phyloP scores from a whole-genome alignment of 2,888 invertebrate species.

The Dicyrtoma fusca region DNA sequence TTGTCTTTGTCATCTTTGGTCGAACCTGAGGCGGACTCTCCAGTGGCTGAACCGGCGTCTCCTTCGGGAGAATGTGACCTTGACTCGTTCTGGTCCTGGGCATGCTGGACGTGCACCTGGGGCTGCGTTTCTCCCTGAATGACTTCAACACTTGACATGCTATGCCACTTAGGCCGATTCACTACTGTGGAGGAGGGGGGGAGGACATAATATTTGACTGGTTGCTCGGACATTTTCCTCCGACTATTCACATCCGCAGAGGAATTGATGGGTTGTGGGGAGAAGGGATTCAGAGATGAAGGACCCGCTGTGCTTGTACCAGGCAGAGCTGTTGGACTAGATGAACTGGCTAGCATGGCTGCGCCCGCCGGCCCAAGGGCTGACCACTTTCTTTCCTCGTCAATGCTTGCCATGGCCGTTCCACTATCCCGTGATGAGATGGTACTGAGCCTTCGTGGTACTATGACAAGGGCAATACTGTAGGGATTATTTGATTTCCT shows the following conservation, averaged over 20 bases:
- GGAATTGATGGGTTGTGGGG: background rate
- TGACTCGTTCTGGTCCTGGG: conserved; percentile 27
- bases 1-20: background rate
- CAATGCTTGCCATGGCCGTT: conserved; percentile 35
- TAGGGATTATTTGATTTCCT: conserved; percentile 48
- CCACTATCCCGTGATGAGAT: conserved; percentile 38
- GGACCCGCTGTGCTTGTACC: conserved; percentile 15
- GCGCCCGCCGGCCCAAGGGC: conserved; percentile 7
- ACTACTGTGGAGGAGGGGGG: conserved; percentile 43
- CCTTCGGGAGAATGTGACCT: conserved; percentile 31
- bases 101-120: conserved; percentile 37
- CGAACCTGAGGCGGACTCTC: background rate
- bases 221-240: conserved; percentile 56
- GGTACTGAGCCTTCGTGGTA: conserved; percentile 53
- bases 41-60: conserved; percentile 18
- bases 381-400: conserved; percentile 23
- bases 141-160: conserved; percentile 50
- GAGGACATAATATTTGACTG: conserved; percentile 51
- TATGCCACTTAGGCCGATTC: conserved; percentile 53
- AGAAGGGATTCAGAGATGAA: conserved; percentile 26
- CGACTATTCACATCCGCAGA: conserved; percentile 40
- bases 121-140: conserved; percentile 33
- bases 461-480: conserved; percentile 52
- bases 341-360: conserved; percentile 19
- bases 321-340: conserved; percentile 34